Conservation (phyloP, 2,113 vertebrate species). For the Grallaria varia region DNA sequence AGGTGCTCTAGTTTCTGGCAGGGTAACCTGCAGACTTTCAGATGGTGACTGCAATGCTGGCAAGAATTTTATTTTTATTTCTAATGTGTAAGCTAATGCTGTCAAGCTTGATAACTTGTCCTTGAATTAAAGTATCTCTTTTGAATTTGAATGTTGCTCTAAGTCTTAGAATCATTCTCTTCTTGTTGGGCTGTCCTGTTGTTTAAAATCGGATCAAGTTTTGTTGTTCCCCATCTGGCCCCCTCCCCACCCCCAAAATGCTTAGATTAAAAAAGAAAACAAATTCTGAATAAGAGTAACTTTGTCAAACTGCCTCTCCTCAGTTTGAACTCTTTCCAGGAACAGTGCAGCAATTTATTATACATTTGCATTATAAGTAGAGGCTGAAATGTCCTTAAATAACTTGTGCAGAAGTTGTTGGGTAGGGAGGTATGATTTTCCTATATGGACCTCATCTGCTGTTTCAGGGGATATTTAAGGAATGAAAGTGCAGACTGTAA, state of each 20-base stretch:
- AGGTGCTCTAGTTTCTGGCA: not conserved
- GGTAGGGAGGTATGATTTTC: not conserved
- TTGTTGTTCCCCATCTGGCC: not conserved
- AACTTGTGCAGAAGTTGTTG: conserved; percentile 3
- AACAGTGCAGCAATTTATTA: not conserved
- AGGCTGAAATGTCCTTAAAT: conserved; percentile 42
- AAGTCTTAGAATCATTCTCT: not conserved
- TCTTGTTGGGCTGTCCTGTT: not conserved
- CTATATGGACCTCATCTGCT: not conserved
- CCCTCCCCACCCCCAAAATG: not conserved
- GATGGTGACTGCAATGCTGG: not conserved
- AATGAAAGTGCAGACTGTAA: not conserved
- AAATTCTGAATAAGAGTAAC: not conserved
- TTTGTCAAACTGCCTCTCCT: not conserved
- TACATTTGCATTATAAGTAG: conserved; percentile 13
- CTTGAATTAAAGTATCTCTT: not conserved
- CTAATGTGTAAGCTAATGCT: not conserved
- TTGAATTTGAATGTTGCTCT: not conserved
- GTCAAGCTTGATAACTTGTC: not conserved
- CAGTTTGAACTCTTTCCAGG: conserved; percentile 21
- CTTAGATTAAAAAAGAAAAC: not conserved
- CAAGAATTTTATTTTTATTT: conserved; percentile 10
- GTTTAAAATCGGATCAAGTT: not conserved
- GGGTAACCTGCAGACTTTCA: not conserved
- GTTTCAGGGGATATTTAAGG: not conserved